Evolutionary conservation across 2,888 invertebrate genomes (phyloP), one percentile per base, ranked within the genome.

Genomic region (Hecatera dysodea): DNA sequence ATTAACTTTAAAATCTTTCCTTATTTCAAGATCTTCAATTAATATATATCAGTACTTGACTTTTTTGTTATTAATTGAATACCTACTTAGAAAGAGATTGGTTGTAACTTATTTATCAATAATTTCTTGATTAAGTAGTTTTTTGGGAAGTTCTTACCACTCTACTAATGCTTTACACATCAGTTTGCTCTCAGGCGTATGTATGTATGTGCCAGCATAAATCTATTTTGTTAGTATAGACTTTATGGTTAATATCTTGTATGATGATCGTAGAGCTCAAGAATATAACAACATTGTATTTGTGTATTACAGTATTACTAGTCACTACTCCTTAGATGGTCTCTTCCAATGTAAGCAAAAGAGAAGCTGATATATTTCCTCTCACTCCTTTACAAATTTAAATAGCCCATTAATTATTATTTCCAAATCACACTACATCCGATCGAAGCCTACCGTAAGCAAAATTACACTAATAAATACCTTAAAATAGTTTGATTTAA

Each of bases 401-500:
- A 67, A 62, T 77, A 11, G 59, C 39, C 50, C 50, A 66, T 69
- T 78, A 55, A 76, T 61, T 66, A 62, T 36, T 42, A 70, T 64
- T 67, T 70, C 76, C 36, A 78, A 70, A 69, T 71, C 46, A 75
- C 36, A 62, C 46, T 27, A 66, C 74, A 67, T 80, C 75, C 80
- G 65, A 80, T 78, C 12, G 57, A 63, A 76, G 46, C 61, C 44
- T 65, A 70, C 67, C 24, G 68, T 82, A 60, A 71, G 66, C 70
- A 83, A 84, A 82, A 78, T 73, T 75, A 76, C 71, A 59, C 72
- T 75, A 72, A 85, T 83, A 80, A 85, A 80, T 83, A 80, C 66
- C 69, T 83, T 78, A 71, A 71, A 63, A 67, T 62, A 81, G 50
- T 77, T 67, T 77, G 78, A 81, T 79, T 77, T 68, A 62, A 77